Evolutionary conservation across 1,140 invertebrate species (phyloP), one percentile per base, ranked within the genome.

Genomic region (Streblospio benedicti): DNA sequence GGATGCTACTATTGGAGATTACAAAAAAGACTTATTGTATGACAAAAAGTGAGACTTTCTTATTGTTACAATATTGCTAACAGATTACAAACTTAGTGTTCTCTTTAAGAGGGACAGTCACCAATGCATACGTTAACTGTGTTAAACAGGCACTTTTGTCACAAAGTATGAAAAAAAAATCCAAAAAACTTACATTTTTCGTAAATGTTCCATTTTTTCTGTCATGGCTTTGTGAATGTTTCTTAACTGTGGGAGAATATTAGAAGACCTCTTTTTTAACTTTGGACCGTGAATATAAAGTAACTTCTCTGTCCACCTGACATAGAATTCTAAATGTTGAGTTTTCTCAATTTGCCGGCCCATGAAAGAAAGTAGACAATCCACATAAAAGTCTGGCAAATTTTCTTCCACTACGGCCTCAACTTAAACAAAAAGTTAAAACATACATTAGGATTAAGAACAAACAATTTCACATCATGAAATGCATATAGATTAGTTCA

Each of bases 111-210:
- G n/a, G n/a, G n/a, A n/a, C n/a, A n/a, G n/a, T n/a, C n/a, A n/a
- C n/a, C n/a, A n/a, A n/a, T n/a, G n/a, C n/a, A n/a, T n/a, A n/a
- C n/a, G n/a, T n/a, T n/a, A n/a, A n/a, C n/a, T n/a, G n/a, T n/a
- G n/a, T n/a, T n/a, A n/a, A n/a, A n/a, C n/a, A n/a, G n/a, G n/a
- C n/a, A n/a, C n/a, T n/a, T n/a, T n/a, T n/a, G n/a, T n/a, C n/a
- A n/a, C n/a, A n/a, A n/a, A n/a, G n/a, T n/a, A n/a, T n/a, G n/a
- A n/a, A n/a, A n/a, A n/a, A n/a, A n/a, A n/a, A n/a, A n/a, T n/a
- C n/a, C n/a, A n/a, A n/a, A n/a, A n/a, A n/a, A 72, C 87, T 85
- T 79, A 93, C 89, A 94, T 85, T 83, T 90, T 91, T 56, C 85
- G 84, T 0, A 95, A 69, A 69, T 90, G 86, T 30, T 89, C 85